These are phyloP conservation scores for Coelopa pilipes DNA, from an alignment of 2,888 invertebrate genomes.

Conservation along the genomic window DNA sequence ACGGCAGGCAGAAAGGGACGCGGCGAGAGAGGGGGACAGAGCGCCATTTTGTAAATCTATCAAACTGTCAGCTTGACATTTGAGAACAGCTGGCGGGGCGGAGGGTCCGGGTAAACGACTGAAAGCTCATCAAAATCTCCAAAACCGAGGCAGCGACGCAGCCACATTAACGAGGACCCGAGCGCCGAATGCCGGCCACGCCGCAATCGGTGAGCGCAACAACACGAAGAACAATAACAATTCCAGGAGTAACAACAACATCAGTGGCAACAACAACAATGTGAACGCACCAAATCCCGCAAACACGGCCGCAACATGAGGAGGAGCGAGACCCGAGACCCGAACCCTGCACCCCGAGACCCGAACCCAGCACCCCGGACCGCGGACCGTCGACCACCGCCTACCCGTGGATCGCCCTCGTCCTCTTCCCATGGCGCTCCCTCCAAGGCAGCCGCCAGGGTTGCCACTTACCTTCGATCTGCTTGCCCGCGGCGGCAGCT, in stretches of 20 bases:
- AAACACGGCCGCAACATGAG: conserved; percentile 6
- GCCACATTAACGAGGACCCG: too few species aligned
- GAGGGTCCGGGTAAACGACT: background rate
- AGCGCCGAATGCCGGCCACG: too few species aligned
- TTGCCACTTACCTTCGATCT: conserved; percentile 81
- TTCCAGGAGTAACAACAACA: too few species aligned
- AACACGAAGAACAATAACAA: conserved; percentile 25
- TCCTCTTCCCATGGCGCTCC: too few species aligned
- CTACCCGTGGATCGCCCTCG: too few species aligned
- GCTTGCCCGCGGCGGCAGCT: conserved; percentile 86
- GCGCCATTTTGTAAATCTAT: conserved; percentile 55
- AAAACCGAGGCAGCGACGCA: too few species aligned
- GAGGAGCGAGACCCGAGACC: conserved; percentile 10
- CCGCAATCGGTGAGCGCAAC: background rate
- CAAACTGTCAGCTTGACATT: conserved; percentile 57
- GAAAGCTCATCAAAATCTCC: conserved; percentile 22
- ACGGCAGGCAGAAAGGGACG: background rate
- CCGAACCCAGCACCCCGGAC: too few species aligned
- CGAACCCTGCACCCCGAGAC: too few species aligned
- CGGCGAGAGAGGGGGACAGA: background rate
- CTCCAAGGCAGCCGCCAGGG: too few species aligned
- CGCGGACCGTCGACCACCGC: too few species aligned
- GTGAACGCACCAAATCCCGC: too few species aligned
- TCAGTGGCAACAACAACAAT: background rate
- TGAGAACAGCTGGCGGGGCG: conserved; percentile 29